Base-by-base conservation (phyloP, 2,797 vertebrate genomes). In the Emys orbicularis region DNA sequence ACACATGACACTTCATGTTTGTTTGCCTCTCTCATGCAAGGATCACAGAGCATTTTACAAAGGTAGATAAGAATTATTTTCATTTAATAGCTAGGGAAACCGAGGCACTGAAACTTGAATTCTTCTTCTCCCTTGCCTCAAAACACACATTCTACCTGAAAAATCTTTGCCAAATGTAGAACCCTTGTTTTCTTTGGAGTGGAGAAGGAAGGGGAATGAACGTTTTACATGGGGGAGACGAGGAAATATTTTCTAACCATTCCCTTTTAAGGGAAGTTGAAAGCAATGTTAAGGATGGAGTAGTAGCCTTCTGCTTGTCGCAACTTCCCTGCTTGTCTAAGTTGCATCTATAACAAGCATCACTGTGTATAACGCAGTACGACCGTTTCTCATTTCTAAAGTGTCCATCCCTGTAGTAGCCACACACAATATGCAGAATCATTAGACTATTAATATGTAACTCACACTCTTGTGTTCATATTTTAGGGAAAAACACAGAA, bases 401-500 rank as follows among this genome's bases (percentile, higher is more conserved):
- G 41, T 81, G 52, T 29, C 50, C 52, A 49, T 21, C 79, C 12
- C 49, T 52, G 29, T 56, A 81, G 53, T 83, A 49, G 49, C 52
- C 27, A 44, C 49, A 89, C 79, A 65, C 3, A 5, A 12, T 31
- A 1, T 77, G 61, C 27, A 29, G 37, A 18, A 12, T 81, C 25
- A 27, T 37, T 68, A 49, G 74, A 72, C 9, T 77, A 9, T 77
- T 77, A 49, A 49, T 16, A 49, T 77, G 0, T 7, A 11, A 81
- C 34, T 95, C 72, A 47, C 84, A 79, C 65, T 41, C 25, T 81
- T 83, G 65, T 72, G 93, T 90, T 87, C 59, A 50, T n/a, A 12
- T 37, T 34, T 76, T 80, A 29, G 84, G n/a, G 44, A 49, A 77
- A 31, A 77, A 8, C 25, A 16, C 15, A 44, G 27, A 23, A 72